These are phyloP conservation scores for Punctoribates punctum DNA, from an alignment of 2,888 invertebrate genomes.

Conservation along the genomic window DNA sequence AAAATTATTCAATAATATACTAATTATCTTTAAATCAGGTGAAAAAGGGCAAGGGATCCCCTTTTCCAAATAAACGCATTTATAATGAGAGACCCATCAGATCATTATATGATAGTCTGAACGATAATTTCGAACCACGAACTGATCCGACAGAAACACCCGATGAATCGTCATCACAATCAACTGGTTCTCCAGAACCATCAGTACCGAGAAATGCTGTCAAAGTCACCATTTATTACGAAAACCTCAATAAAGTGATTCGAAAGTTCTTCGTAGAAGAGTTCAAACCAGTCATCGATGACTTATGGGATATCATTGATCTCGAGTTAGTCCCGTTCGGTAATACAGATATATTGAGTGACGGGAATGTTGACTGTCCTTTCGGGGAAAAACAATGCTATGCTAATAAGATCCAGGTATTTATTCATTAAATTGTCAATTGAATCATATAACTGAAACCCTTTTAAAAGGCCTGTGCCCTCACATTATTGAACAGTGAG, in stretches of 20 bases:
- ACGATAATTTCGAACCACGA: no score
- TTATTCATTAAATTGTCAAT: background rate
- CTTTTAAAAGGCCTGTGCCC: slow-evolving; percentile 2
- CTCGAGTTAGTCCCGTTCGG: slow-evolving; percentile 39
- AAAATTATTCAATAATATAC: background rate
- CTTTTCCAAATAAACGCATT: no score
- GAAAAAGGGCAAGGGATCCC: no score
- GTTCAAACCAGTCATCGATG: slow-evolving; percentile 10
- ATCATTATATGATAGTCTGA: no score
- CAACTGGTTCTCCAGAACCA: background rate
- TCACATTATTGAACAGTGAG: background rate
- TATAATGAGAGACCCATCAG: no score
- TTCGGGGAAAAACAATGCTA: slow-evolving; percentile 37
- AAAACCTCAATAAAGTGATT: slow-evolving; percentile 23
- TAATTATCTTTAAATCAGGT: no score
- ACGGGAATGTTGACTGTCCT: slow-evolving; percentile 30
- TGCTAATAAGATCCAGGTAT: slow-evolving; percentile 39
- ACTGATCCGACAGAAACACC: background rate
- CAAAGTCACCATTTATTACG: slow-evolving; percentile 38
- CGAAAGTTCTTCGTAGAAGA: slow-evolving; percentile 37
- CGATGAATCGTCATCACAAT: background rate
- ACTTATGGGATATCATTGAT: slow-evolving; percentile 30
- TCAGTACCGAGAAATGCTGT: background rate
- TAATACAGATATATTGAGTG: background rate
- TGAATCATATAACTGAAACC: no score